Conservation (phyloP, 2,888 invertebrate species). For the Limnephilus auricula region DNA sequence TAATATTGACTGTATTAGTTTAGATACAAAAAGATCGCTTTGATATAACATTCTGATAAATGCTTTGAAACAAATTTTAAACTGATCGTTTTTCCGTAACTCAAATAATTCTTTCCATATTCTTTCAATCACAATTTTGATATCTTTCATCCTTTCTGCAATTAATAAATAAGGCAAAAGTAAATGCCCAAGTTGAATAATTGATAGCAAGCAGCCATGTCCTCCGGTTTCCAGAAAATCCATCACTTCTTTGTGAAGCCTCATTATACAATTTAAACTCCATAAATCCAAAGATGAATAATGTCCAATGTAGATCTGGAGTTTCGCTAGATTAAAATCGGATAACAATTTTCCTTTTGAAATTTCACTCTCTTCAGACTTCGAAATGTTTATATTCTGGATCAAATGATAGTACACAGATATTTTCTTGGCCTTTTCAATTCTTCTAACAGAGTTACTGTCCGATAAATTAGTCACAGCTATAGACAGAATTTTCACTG, state of each 20-base stretch:
- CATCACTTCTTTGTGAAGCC: slow-evolving; percentile 70
- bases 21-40: slow-evolving; percentile 39
- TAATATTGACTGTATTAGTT: slow-evolving; percentile 40
- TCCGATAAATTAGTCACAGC: slow-evolving; percentile 46
- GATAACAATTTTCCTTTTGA: slow-evolving; percentile 59
- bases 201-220: slow-evolving; percentile 74
- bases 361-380: slow-evolving; percentile 14
- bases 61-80: slow-evolving; percentile 72
- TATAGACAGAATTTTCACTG: slow-evolving; percentile 51
- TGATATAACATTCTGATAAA: slow-evolving; percentile 71
- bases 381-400: neutral
- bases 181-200: slow-evolving; percentile 72
- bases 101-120: slow-evolving; percentile 75
- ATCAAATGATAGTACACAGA: slow-evolving; percentile 17
- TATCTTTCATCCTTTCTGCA: slow-evolving; percentile 10
- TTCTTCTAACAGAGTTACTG: slow-evolving; percentile 33
- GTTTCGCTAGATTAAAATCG: slow-evolving; percentile 71
- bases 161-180: slow-evolving; percentile 69
- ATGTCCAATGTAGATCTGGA: slow-evolving; percentile 70
- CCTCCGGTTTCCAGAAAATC: slow-evolving; percentile 75
- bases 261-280: slow-evolving; percentile 60
- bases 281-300: slow-evolving; percentile 66
- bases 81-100: slow-evolving; percentile 74
- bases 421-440: slow-evolving; percentile 36
- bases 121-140: slow-evolving; percentile 71